Evolutionary conservation across 2,797 vertebrate species (phyloP).

Genomic region (Spizella passerina): DNA sequence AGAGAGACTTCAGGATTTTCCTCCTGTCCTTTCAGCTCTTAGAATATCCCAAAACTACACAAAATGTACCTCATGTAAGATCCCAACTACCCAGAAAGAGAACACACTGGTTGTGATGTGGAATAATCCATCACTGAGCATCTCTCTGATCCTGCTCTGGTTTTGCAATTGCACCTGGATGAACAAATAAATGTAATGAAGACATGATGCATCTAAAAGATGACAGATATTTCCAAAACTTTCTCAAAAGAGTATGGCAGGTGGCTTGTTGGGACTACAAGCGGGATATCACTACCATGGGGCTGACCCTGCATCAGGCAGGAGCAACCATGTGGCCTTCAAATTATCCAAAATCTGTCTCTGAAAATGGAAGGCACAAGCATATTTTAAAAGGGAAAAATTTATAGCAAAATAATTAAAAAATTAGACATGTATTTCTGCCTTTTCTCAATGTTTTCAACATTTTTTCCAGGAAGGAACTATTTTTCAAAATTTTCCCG

Average conservation of each 20-base stretch:
- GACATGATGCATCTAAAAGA: background rate
- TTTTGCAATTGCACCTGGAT: background rate
- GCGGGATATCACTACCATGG: background rate
- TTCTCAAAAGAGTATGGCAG: background rate
- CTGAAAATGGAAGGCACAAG: background rate
- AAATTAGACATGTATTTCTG: background rate
- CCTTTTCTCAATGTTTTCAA: background rate
- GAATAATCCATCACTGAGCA: background rate
- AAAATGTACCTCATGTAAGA: background rate
- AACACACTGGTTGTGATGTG: background rate
- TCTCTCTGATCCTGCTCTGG: background rate
- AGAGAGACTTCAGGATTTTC: background rate
- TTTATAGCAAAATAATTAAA: background rate
- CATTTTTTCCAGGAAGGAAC: background rate
- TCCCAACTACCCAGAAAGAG: background rate
- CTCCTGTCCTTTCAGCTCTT: background rate
- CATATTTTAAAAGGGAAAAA: background rate
- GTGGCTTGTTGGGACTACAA: background rate
- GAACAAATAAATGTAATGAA: background rate
- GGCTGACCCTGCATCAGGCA: background rate
- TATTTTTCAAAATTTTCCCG: background rate
- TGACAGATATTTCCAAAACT: background rate
- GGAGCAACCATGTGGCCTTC: background rate
- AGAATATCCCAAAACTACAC: background rate
- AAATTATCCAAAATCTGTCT: background rate